Base-by-base conservation (phyloP, 1,140 invertebrate species). In the Magallana ariakensis region DNA sequence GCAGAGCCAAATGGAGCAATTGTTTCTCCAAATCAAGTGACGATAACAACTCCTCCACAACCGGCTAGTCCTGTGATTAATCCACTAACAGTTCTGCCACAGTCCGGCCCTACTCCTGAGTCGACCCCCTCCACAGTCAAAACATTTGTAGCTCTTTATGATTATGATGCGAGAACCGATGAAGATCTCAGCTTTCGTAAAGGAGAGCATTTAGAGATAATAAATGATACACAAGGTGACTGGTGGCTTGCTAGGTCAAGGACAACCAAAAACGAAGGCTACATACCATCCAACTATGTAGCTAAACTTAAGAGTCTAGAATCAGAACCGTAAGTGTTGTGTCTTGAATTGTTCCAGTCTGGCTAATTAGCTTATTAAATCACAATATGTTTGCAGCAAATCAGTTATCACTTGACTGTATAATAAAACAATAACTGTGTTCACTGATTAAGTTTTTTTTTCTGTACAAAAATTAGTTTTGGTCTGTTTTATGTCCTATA, bases 231-330 rank as follows among this genome's bases (percentile, higher is more conserved):
- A 86, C 97, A 98, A 95, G 98, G 99, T 83, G 99, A 99, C 95
- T 99, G 99, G 99, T 99, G 99, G 99, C 96, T 99, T 92, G 99
- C 99, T 75, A 96, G 97, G 92, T 99, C 98, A 95, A 98, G 98
- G 96, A 96, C 97, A 91, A 98, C 98, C 57, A 92, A 93, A 89
- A 81, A 97, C 97, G 98, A 99, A 95, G 99, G 99, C 87, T 99
- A 99, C 95, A 99, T 99, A 95, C 99, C 99, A 91, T 99, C 98
- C 84, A 99, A 99, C 95, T 99, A 99, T 96, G 98, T 99, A 89
- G 99, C 99, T 90, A 98, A 99, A 95, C 95, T 99, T 92, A 99
- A 99, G 95, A 99, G 98, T 88, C 99, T 99, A 93, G 99, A 99
- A 96, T 99, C 99, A 91, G 98, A 99, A 96, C 98, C 98, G 98